Base-by-base conservation (phyloP, 2,797 vertebrate species). In the Pipistrellus nathusii region DNA sequence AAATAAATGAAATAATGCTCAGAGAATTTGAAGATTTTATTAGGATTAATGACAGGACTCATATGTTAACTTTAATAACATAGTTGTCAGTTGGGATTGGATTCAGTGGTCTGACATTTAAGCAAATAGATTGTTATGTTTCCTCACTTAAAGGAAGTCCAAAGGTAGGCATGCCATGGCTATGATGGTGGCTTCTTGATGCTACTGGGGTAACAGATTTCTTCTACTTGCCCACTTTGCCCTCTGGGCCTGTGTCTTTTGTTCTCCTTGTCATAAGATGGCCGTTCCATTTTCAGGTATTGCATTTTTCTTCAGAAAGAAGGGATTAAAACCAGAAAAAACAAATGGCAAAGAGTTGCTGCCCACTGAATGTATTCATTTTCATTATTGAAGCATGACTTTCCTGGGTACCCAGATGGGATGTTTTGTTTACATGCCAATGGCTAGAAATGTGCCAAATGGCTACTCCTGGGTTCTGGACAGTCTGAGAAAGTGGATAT, bases 171-270 rank as follows among this genome's bases (percentile, higher is more conserved):
- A 51, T 15, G 30, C 32, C 13, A 5, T 12, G 75, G 14, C 23
- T 32, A 14, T 21, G 51, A 57, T 2, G 17, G 32, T 20, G 2
- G 0, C 9, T 44, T 5, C 1, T 0, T 23, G 9, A 5, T 21
- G n/a, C 13, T 32, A 3, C 1, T 11, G 20, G 18, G 0, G 12
- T 44, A 44, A 32, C 6, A 27, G 4, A 12, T 68, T 27, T 13
- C 12, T 68, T 66, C 14, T 15, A 4, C 48, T 46, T 82, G 84
- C 41, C 44, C 9, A 21, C 14, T 2, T 21, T 12, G 8, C 6
- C 3, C 23, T 82, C 15, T 59, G 23, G 23, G 14, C 8, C 6
- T 32, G 1, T 35, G 8, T 11, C 21, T 51, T 80, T 78, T 53
- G 1, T 83, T 46, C 32, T 81, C 41, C 32, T 59, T 15, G 15